These are phyloP conservation scores for Vulpes ferrilata DNA, from an alignment of 2,113 vertebrate species.

Conservation along the genomic window DNA sequence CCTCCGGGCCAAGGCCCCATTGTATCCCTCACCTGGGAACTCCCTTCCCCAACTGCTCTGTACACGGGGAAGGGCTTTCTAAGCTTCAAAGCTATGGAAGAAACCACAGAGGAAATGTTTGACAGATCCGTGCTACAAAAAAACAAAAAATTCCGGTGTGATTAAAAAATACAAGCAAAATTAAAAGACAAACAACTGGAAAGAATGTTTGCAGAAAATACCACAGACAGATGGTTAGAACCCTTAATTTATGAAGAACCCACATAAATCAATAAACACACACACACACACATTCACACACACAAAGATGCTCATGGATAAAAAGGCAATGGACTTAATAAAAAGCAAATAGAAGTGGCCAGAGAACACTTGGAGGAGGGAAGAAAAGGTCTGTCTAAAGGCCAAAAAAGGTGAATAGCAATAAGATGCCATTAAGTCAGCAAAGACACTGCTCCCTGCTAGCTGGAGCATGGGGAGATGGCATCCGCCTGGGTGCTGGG, in stretches of 20 bases:
- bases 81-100: conserved; percentile 17
- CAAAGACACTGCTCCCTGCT: fast-evolving
- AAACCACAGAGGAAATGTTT: conserved; percentile 60
- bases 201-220: background rate
- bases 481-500: fast-evolving
- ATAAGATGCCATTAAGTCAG: background rate
- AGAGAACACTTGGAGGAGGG: background rate
- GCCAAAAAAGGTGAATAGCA: background rate
- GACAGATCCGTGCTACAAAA: background rate
- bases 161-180: conserved; percentile 51
- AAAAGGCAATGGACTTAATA: background rate
- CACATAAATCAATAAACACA: background rate
- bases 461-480: background rate
- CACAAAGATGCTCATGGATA: background rate
- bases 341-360: background rate
- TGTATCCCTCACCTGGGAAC: background rate
- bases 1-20: background rate
- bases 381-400: background rate
- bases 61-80: background rate
- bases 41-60: background rate
- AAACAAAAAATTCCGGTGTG: background rate
- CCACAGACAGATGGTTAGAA: background rate
- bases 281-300: background rate
- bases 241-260: conserved; percentile 31
- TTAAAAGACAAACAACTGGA: conserved; percentile 27